Conservation (phyloP, 1,140 invertebrate species). For the Zaprionus capensis region DNA sequence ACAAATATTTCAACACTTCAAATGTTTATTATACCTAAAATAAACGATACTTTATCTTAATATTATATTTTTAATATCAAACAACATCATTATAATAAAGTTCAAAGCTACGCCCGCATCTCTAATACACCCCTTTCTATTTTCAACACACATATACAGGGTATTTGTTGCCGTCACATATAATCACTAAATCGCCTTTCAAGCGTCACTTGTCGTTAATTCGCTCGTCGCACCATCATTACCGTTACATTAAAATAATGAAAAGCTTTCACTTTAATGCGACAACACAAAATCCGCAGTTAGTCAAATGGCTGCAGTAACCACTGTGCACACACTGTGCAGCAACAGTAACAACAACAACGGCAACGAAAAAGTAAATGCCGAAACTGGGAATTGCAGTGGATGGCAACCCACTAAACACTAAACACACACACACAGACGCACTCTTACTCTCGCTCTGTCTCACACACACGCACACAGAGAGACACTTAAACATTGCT, state of each 20-base stretch:
- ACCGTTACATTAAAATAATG: conserved; percentile 50
- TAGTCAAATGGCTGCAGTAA: conserved; percentile 36
- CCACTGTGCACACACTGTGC: conserved; percentile 24
- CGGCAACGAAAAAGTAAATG: conserved; percentile 18
- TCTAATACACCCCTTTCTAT: conserved; percentile 12
- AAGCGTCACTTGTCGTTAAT: conserved; percentile 10
- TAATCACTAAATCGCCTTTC: conserved; percentile 24
- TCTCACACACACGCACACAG: not conserved
- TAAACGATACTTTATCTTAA: no score
- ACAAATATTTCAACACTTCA: no score
- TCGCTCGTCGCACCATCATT: conserved; percentile 28
- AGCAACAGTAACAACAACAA: conserved; percentile 8
- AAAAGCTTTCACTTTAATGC: conserved; percentile 52
- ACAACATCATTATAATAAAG: no score
- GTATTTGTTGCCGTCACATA: conserved; percentile 1
- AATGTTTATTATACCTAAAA: no score
- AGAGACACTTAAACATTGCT: conserved; percentile 2
- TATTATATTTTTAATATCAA: no score
- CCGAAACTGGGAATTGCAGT: conserved; percentile 33
- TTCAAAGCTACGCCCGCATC: conserved; percentile 9
- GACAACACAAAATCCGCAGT: conserved; percentile 28
- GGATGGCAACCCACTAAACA: conserved; percentile 7
- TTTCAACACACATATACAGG: not conserved
- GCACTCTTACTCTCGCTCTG: not conserved
- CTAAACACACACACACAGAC: not conserved